Base-by-base conservation (phyloP, 2,888 invertebrate genomes). In the Tortrix viridana region DNA sequence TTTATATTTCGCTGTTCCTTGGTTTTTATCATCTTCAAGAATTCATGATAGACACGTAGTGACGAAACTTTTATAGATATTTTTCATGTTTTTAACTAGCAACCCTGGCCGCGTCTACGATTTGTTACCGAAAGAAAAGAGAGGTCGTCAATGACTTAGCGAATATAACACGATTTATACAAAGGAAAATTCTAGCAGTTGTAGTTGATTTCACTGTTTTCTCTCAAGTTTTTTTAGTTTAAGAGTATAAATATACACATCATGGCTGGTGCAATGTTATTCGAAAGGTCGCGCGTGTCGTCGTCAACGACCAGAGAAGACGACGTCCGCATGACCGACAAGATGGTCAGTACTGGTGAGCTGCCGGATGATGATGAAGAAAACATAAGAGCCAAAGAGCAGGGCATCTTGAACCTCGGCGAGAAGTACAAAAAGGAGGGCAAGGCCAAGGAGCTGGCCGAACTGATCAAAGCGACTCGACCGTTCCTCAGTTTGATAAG, bases 401-500 rank as follows among this genome's bases (percentile, higher is more conserved):
- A 97, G 82, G 97, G 97, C 61, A 98, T 99, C 73, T 93, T 98
- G 75, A 97, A 98, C 81, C 94, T 99, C 72, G 98, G 98, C 55
- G 96, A 96, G 84, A 94, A 97, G 68, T 96, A 98, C 86, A 97
- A 98, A 90, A 96, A 97, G 80, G 97, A 97, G 86, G 97, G 97
- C 82, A 97, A 98, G 89, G 98, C 98, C 69, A 97, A 97, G 88
- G 97, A 97, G 87, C 92, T 97, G 72, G 97, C 97, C 18, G 97
- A 97, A 75, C 94, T 99, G 71, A 99, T 99, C 80, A 97, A 97
- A 92, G 96, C 96, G 67, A 98, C 98, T 54, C 95, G 99, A 76
- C 99, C 99, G 16, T 99, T 99, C 85, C 94, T 99, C 65, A 96
- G 96, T 76, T 93, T 96, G 74, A 98, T 99, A 80, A 99, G 99